Evolutionary conservation across 1,140 invertebrate genomes (phyloP), one percentile per base, ranked within the genome.

Genomic region (Lucilia sericata): DNA sequence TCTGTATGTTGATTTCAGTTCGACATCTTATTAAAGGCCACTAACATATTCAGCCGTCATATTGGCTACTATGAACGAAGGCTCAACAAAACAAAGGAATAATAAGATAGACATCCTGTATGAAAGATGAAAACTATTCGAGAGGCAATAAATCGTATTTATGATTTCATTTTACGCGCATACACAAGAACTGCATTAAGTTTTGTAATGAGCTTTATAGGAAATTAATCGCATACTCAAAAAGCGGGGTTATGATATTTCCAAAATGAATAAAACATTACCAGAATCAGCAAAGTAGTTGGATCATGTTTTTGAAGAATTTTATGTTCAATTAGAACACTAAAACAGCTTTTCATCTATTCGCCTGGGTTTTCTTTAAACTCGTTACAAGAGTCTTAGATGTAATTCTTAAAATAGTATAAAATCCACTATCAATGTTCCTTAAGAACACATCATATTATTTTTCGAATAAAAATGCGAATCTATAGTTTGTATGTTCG

Each of bases 91-190:
- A 30, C 3, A 30, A 19, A 78, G 14, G 5, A 76, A 76, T 42
- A 76, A 17, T 75, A 30, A 34, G 3, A 30, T 9, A 19, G 70
- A 74, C 2, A 42, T 42, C 42, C 42, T 42, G 42, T 8, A 74
- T 3, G 0, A 9, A 80, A 12, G 42, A 80, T 47, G 76, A 13
- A 49, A 49, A 49, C 76, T 49, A 49, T 80, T 49, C 8, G 47
- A 49, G 47, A 80, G 49, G 76, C 42, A 49, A 80, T 80, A 80
- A 80, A 80, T 80, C 76, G 76, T 80, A 80, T 49, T 80, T 80
- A 80, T 80, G 76, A 80, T 80, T 78, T 5, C 14, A 7, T 49
- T 80, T 80, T 36, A 2, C 74, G 30, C 34, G 14, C 42, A 42
- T 42, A 42, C 42, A 42, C 74, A 76, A 76, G 42, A 42, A 76